These are phyloP conservation scores for Limosa lapponica DNA, from an alignment of 2,797 vertebrate genomes.

Conservation along the genomic window DNA sequence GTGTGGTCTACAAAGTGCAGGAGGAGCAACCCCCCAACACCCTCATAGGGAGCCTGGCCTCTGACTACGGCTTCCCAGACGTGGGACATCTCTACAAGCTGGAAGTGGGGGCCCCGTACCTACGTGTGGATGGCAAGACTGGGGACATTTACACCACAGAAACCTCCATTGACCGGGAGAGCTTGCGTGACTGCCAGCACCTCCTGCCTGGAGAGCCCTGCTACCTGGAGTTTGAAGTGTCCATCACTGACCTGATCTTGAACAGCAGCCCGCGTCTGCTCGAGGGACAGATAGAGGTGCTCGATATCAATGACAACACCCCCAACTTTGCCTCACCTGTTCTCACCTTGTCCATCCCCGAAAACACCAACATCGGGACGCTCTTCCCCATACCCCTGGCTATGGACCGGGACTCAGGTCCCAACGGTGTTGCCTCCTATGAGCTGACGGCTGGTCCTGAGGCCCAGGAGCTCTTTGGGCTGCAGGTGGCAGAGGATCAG, in stretches of 20 bases:
- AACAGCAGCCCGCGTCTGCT: slow-evolving; percentile 88
- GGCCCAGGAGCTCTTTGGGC: slow-evolving; percentile 89
- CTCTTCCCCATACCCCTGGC: slow-evolving; percentile 93
- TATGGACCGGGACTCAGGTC: slow-evolving; percentile 88
- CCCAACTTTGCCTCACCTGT: slow-evolving; percentile 95
- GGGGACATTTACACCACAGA: slow-evolving; percentile 98
- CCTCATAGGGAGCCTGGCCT: slow-evolving; percentile 91
- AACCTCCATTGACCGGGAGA: slow-evolving; percentile 92
- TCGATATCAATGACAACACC: slow-evolving; percentile 97
- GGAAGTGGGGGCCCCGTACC: slow-evolving; percentile 91
- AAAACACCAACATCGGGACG: slow-evolving; percentile 90
- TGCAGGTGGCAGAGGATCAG: slow-evolving; percentile 92
- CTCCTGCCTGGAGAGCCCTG: slow-evolving; percentile 87
- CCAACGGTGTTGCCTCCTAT: slow-evolving; percentile 91
- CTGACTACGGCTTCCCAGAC: slow-evolving; percentile 91
- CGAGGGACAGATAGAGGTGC: slow-evolving; percentile 94
- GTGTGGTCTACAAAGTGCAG: slow-evolving; percentile 84
- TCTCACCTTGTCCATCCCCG: slow-evolving; percentile 91
- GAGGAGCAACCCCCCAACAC: slow-evolving; percentile 97
- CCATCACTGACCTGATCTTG: slow-evolving; percentile 92
- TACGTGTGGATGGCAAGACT: slow-evolving; percentile 94
- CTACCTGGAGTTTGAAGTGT: slow-evolving; percentile 95
- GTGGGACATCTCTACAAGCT: slow-evolving; percentile 95
- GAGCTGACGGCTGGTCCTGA: slow-evolving; percentile 86
- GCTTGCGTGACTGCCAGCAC: slow-evolving; percentile 90